Evolutionary conservation across 2,113 vertebrate genomes (phyloP).

Genomic region (Acinonyx jubatus): DNA sequence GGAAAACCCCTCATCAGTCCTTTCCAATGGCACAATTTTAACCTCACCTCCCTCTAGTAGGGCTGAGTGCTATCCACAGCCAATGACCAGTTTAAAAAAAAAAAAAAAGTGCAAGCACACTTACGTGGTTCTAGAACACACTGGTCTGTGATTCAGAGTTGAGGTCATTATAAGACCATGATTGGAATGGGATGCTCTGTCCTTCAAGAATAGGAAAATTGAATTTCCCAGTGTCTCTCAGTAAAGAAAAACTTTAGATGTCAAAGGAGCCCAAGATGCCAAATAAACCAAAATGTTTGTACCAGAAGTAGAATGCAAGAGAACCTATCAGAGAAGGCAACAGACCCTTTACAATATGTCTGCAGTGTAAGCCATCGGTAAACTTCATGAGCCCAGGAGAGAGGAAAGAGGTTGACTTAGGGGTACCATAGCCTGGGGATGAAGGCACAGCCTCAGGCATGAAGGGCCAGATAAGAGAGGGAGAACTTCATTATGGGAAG

Average conservation of each 20-base stretch:
- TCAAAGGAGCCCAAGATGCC: not conserved
- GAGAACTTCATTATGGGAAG: not conserved
- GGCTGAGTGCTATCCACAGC: not conserved
- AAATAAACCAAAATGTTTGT: not conserved
- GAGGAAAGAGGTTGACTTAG: not conserved
- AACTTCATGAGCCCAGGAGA: not conserved
- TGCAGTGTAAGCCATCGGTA: not conserved
- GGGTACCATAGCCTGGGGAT: not conserved
- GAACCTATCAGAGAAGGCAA: not conserved
- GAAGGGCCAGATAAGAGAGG: not conserved
- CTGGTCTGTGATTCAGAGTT: not conserved
- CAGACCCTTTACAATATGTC: too few species aligned
- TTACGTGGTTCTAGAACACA: not conserved
- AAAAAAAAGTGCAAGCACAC: not conserved
- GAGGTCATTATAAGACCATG: not conserved
- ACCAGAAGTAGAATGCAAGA: not conserved
- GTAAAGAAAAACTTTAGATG: not conserved
- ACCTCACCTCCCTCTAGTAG: not conserved
- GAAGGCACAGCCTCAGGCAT: not conserved
- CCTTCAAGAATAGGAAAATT: not conserved
- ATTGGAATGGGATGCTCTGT: not conserved
- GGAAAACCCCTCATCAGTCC: not conserved
- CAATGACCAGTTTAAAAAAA: not conserved
- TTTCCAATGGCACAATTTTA: not conserved
- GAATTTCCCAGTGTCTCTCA: not conserved